Evolutionary conservation across 1,140 invertebrate genomes (phyloP).

Genomic region (Neuroterus valhalla): DNA sequence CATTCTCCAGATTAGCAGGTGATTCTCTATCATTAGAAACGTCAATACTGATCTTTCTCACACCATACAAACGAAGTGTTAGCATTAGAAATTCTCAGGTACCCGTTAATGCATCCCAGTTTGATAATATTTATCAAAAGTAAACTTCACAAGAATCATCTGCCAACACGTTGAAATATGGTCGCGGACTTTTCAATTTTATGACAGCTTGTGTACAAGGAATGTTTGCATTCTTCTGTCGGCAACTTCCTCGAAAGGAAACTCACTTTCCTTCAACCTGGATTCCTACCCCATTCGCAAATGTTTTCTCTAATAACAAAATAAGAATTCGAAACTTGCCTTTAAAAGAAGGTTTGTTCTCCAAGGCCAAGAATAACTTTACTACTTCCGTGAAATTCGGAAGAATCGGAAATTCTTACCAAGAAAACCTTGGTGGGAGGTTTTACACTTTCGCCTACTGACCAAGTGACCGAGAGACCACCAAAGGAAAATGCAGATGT

Average conservation of each 20-base stretch:
- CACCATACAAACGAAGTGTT: background rate
- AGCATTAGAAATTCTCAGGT: background rate
- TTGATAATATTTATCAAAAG: conserved; percentile 8
- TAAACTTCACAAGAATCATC: conserved; percentile 2
- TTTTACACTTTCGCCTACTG: background rate
- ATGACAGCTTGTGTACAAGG: background rate
- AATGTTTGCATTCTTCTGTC: background rate
- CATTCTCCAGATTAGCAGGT: too few species aligned
- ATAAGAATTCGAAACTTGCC: too few species aligned
- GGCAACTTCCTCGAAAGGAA: background rate
- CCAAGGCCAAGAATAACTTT: too few species aligned
- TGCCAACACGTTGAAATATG: background rate
- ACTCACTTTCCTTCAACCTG: too few species aligned
- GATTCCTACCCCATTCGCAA: too few species aligned
- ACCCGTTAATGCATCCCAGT: conserved; percentile 1
- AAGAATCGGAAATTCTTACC: too few species aligned
- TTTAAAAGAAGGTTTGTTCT: too few species aligned
- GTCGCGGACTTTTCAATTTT: background rate
- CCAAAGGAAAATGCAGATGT: background rate
- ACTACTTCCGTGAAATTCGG: too few species aligned
- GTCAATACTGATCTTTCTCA: background rate
- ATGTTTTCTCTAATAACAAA: too few species aligned
- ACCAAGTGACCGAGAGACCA: conserved; percentile 2
- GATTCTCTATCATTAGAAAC: background rate
- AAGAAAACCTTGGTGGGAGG: too few species aligned